phyloP scores from a whole-genome alignment of 2,797 vertebrate genomes.

The Craterocephalus amniculus region DNA sequence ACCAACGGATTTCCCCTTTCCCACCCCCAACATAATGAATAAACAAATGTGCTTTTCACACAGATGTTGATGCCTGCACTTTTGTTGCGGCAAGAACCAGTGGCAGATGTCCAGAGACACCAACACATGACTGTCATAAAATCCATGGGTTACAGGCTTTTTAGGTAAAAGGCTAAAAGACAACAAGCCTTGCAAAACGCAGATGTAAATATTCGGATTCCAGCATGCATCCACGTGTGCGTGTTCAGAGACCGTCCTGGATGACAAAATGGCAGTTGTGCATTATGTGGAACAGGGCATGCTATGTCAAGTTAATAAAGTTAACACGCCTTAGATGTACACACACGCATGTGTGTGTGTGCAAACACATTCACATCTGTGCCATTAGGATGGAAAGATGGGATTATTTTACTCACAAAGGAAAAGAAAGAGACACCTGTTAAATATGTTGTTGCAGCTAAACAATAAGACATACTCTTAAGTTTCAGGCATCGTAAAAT shows the following conservation, averaged over 20 bases:
- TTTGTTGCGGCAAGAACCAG: not conserved
- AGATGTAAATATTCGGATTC: constrained; percentile 43
- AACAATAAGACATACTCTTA: constrained; percentile 37
- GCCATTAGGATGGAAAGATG: constrained; percentile 38
- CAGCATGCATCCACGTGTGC: constrained; percentile 66
- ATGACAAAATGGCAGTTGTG: constrained; percentile 46
- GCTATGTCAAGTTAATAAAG: constrained; percentile 59
- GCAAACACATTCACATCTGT: constrained; percentile 39
- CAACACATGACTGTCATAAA: not conserved
- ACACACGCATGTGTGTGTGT: constrained; percentile 15
- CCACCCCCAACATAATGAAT: not conserved
- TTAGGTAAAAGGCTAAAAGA: constrained; percentile 44
- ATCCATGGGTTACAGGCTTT: constrained; percentile 21
- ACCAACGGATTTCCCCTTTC: not conserved
- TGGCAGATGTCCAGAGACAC: constrained; percentile 14
- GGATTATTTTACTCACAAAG: constrained; percentile 22
- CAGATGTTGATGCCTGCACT: constrained; percentile 3
- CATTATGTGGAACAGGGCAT: constrained; percentile 65
- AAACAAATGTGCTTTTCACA: constrained; percentile 1
- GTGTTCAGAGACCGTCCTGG: constrained; percentile 28
- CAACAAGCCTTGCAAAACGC: constrained; percentile 33
- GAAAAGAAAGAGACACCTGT: constrained; percentile 45
- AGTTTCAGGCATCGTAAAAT: constrained; percentile 38
- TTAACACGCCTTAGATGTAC: constrained; percentile 20
- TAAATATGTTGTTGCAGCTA: constrained; percentile 53